Conservation (phyloP, 2,113 vertebrate genomes). For the Podiceps cristatus region DNA sequence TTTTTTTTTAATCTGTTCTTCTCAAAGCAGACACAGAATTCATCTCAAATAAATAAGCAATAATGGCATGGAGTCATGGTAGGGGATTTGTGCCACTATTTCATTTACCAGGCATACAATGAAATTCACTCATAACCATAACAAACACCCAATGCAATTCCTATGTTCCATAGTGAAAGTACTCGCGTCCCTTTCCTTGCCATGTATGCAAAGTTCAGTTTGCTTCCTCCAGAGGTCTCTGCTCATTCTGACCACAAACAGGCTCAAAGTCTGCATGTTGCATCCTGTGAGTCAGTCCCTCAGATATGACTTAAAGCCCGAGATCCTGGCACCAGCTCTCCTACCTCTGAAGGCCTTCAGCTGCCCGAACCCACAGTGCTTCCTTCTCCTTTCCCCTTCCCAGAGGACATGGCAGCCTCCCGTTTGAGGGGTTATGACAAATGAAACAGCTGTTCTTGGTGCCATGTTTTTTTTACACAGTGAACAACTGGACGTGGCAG, state of each 20-base stretch:
- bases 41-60: background rate
- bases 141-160: rapidly evolving
- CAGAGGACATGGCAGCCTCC: background rate
- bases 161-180: background rate
- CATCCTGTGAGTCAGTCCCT: background rate
- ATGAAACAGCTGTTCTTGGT: background rate
- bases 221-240: background rate
- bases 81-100: background rate
- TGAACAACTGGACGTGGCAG: background rate
- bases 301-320: background rate
- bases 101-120: background rate
- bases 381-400: background rate
- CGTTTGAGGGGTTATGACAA: background rate
- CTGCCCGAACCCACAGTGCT: background rate
- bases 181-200: background rate
- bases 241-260: background rate
- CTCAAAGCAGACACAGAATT: background rate
- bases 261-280: rapidly evolving
- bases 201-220: rapidly evolving
- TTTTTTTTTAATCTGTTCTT: no score
- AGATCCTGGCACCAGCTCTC: background rate
- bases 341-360: background rate
- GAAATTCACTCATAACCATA: background rate
- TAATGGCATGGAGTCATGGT: background rate
- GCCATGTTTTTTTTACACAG: background rate